Base-by-base conservation (phyloP, 2,888 invertebrate genomes). In the Leucophenga montana region DNA sequence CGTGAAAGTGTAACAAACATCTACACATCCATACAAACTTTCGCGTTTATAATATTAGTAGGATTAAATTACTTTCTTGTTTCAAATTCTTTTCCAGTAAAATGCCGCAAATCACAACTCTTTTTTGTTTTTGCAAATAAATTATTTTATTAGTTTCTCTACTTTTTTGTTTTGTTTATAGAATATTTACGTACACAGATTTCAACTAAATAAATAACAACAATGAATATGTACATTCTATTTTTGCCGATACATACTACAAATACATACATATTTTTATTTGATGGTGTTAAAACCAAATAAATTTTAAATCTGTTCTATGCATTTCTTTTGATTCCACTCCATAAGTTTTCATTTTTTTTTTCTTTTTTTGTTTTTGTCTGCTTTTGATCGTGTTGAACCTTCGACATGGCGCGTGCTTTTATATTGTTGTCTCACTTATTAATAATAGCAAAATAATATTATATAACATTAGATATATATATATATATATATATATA, bases 181-280 rank as follows among this genome's bases (percentile, higher is more conserved):
- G 75, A 85, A 73, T 77, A 39, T 84, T 84, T 85, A 85, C 83
- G 82, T 64, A 64, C 46, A 82, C 85, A 85, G 82, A 64, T 85
- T 84, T 84, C 75, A 85, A 82, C 85, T 84, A 85, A 86, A 85
- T 84, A 86, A 85, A 86, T 85, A 86, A 85, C 86, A 85, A 85
- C 86, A 86, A 85, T 64, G 16, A 64, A 48, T 48, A 64, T 64
- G 48, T 64, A 64, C 46, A 64, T 50, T 16, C 50, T 8, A 50
- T 50, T n/a, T 16, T 50, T 18, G 9, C 39, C 39, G 39, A 39
- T 11, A 39, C 39, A n/a, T n/a, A n/a, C n/a, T n/a, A n/a, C n/a
- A n/a, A n/a, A n/a, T n/a, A n/a, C n/a, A n/a, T n/a, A n/a, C n/a
- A n/a, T 39, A 39, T 39, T 39, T 39, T 39, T 27, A 3, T 27